Conservation (phyloP, 2,888 invertebrate species). For the Ormia ochracea region DNA sequence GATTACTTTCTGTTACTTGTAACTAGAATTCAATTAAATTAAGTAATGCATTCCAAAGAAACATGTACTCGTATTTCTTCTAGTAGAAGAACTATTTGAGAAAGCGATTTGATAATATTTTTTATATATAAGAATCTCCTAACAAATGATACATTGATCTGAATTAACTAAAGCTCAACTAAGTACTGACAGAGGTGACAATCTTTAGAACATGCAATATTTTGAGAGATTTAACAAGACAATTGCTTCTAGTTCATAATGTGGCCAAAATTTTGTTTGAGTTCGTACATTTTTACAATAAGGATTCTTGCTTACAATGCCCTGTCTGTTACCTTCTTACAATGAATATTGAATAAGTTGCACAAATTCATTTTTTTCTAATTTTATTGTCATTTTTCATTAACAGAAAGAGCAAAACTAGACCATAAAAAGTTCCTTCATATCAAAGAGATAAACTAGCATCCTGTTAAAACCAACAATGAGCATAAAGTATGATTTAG, state of each 20-base stretch:
- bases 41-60: no score
- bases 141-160: no score
- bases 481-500: slow-evolving; percentile 51
- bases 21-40: no score
- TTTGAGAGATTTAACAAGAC: background rate
- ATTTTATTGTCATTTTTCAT: slow-evolving; percentile 34
- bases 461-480: slow-evolving; percentile 47
- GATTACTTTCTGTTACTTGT: no score
- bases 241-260: background rate
- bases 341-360: slow-evolving; percentile 27
- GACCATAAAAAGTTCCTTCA: slow-evolving; percentile 28
- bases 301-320: background rate
- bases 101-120: no score
- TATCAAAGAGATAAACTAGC: slow-evolving; percentile 54
- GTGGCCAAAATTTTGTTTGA: background rate
- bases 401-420: background rate
- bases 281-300: background rate
- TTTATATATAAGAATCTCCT: no score
- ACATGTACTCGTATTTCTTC: no score
- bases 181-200: background rate
- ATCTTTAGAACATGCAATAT: background rate
- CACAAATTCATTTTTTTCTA: background rate
- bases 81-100: no score
- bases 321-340: background rate
- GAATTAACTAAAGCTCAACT: no score